These are phyloP conservation scores for Luscinia megarhynchos DNA, from an alignment of 2,797 vertebrate genomes.

Conservation along the genomic window DNA sequence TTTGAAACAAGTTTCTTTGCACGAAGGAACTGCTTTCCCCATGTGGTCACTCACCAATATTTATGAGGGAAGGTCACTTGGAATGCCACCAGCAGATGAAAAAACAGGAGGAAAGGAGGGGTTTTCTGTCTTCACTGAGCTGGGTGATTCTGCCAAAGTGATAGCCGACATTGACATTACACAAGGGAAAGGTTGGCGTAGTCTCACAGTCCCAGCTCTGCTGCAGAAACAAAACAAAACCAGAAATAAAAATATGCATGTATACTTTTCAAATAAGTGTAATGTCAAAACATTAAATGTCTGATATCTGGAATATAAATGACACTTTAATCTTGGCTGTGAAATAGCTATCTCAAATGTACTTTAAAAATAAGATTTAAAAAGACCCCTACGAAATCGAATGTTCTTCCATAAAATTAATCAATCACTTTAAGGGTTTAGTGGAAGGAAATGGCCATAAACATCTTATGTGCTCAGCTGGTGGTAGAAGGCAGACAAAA, in stretches of 20 bases:
- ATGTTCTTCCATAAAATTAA: conserved; percentile 80
- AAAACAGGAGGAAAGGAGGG: conserved; percentile 39
- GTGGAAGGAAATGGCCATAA: conserved; percentile 81
- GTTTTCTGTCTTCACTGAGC: conserved; percentile 72
- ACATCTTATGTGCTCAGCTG: conserved; percentile 86
- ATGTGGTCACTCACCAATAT: conserved; percentile 70
- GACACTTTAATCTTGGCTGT: conserved; percentile 64
- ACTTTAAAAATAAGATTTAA: conserved; percentile 67
- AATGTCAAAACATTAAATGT: conserved; percentile 67
- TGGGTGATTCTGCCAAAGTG: conserved; percentile 71
- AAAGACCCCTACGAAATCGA: conserved; percentile 64
- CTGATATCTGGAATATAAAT: conserved; percentile 63
- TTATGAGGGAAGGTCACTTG: conserved; percentile 78
- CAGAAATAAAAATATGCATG: conserved; percentile 25
- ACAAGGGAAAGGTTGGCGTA: conserved; percentile 65
- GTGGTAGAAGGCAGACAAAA: conserved; percentile 79
- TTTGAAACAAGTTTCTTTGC: conserved; percentile 51
- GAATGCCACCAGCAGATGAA: conserved; percentile 70
- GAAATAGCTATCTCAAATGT: conserved; percentile 62
- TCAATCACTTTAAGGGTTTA: conserved; percentile 89
- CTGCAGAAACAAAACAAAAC: conserved; percentile 59
- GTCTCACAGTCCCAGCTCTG: conserved; percentile 66
- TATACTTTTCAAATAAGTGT: conserved; percentile 31
- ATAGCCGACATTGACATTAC: conserved; percentile 71
- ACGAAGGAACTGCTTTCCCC: conserved; percentile 32